Evolutionary conservation across 2,113 vertebrate species (phyloP), one percentile per base, ranked within the genome.

Genomic region (Blennius ocellaris): DNA sequence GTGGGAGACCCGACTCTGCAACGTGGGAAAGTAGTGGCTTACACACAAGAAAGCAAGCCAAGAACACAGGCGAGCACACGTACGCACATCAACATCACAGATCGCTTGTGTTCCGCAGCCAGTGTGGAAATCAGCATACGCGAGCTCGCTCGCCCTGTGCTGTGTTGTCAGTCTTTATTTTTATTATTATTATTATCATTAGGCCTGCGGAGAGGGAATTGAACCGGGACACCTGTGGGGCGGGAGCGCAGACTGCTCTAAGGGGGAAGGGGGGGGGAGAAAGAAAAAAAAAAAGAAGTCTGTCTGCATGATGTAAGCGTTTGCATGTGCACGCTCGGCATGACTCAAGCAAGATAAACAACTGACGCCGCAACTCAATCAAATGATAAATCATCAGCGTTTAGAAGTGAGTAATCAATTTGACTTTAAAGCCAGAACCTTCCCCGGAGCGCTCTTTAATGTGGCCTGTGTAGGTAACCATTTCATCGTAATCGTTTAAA

Each of bases 11-110:
- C 84, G 63, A 75, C 62, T 87, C 75, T 72, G 78, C 84, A 90
- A 91, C 85, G 92, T 94, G 92, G 93, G 93, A 94, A 94, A 94
- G 90, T 89, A 69, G 88, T 85, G 81, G 81, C 89, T 90, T 84
- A 85, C 85, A 89, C 89, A 89, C 87, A 86, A 82, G 84, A 17
- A 39, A 78, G 76, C 57, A 65, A 74, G 81, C 87, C 83, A 89
- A 90, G 77, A 90, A 80, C 73, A 73, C 70, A 73, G 63, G 51
- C 65, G 39, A 76, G 77, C 75, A 63, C 76, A 81, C 62, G 39
- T 60, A 78, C 77, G 79, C 80, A 49, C 84, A 52, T 39, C 55
- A 59, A 72, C 73, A 73, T 71, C 76, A 81, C 69, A 61, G 21
- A 30, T 30, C 2, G 4, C 83, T 80, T 73, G 78, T 17, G 71